phyloP scores from a whole-genome alignment of 2,888 invertebrate genomes.

The Ecliptopera silaceata region DNA sequence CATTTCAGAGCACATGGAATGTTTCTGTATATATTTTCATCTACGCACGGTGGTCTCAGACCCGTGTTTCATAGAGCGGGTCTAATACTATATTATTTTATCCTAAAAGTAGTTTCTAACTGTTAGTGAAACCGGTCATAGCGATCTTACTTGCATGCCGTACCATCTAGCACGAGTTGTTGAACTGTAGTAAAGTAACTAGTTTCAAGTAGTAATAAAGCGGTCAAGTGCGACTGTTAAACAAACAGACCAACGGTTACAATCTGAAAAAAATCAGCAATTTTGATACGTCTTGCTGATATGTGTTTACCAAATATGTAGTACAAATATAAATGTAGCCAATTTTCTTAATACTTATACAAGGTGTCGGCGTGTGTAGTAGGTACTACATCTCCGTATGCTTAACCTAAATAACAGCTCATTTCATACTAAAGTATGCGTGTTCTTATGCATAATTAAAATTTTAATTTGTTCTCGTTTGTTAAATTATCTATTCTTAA shows the following conservation, averaged over 20 bases:
- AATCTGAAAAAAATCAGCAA: not conserved
- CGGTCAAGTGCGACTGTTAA: not conserved
- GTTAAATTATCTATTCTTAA: conserved; percentile 19
- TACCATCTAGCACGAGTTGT: conserved; percentile 7
- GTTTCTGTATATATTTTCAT: not conserved
- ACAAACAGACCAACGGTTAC: not conserved
- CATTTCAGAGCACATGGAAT: conserved; percentile 2
- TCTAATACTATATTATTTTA: conserved; percentile 15
- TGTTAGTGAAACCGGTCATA: conserved; percentile 22
- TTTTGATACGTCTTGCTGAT: not conserved
- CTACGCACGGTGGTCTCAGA: not conserved
- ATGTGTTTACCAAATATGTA: too few species aligned
- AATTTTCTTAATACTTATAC: too few species aligned
- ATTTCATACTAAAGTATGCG: not conserved
- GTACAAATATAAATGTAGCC: too few species aligned
- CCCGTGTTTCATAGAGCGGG: conserved; percentile 1
- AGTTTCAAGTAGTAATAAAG: conserved; percentile 17
- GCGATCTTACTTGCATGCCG: conserved; percentile 4
- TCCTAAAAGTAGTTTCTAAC: conserved; percentile 23
- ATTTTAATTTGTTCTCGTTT: conserved; percentile 16
- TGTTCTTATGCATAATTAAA: conserved; percentile 11
- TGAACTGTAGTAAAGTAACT: conserved; percentile 6
- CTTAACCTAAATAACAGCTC: not conserved
- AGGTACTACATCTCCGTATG: too few species aligned
- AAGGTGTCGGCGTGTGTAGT: too few species aligned